Percentiles rank a stretch among this genome's conserved stretches.
phyloP scores from a whole-genome alignment of 2,113 vertebrate genomes.

The Clinocottus analis region DNA sequence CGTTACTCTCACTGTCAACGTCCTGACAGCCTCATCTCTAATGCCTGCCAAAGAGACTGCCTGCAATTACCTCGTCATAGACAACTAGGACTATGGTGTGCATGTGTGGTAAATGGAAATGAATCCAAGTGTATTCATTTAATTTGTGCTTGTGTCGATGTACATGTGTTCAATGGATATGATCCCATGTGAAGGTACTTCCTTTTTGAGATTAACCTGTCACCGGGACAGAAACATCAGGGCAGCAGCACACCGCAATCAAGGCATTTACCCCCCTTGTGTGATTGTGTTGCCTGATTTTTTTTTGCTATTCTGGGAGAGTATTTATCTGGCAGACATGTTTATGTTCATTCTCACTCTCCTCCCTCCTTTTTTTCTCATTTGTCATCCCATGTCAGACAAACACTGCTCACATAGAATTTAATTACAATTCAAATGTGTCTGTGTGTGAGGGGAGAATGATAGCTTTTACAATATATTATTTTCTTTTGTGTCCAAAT shows the following conservation, averaged over 20 bases:
- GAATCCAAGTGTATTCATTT: constrained; percentile 37
- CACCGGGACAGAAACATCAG: constrained; percentile 68
- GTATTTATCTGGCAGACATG: constrained; percentile 47
- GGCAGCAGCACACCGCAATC: constrained; percentile 57
- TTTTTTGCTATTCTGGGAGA: constrained; percentile 25
- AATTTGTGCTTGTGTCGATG: constrained; percentile 36
- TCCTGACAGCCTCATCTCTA: constrained; percentile 69
- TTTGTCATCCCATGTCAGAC: constrained; percentile 57
- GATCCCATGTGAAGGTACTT: constrained; percentile 49
- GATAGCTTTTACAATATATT: constrained; percentile 30
- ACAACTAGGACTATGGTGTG: constrained; percentile 40
- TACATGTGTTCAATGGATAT: constrained; percentile 36
- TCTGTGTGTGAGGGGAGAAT: background rate
- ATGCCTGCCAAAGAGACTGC: constrained; percentile 68
- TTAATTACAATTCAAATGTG: constrained; percentile 43
- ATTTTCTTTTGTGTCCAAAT: constrained; percentile 23
- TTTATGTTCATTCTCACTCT: constrained; percentile 44
- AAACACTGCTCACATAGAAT: constrained; percentile 40
- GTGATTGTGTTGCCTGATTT: constrained; percentile 25
- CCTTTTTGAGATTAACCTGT: constrained; percentile 75
- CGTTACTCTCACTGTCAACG: constrained; percentile 56
- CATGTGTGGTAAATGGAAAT: constrained; percentile 50
- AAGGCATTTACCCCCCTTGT: constrained; percentile 68
- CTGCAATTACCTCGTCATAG: constrained; percentile 74
- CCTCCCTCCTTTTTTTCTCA: constrained; percentile 27